These are phyloP conservation scores for Polypterus bichir DNA, from an alignment of 2,113 vertebrate species.

Conservation along the genomic window DNA sequence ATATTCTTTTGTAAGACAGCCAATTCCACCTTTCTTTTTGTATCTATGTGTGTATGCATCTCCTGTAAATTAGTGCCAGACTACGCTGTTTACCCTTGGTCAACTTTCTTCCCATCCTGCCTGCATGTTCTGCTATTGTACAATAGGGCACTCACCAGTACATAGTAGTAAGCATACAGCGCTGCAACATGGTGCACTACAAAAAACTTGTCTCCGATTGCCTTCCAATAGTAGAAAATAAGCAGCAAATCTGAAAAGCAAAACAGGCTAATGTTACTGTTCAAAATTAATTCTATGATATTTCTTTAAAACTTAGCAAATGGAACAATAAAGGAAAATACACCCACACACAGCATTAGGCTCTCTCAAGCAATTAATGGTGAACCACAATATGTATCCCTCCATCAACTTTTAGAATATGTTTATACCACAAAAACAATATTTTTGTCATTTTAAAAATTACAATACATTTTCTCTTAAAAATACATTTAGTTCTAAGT, in stretches of 20 bases:
- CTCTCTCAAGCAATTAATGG: too few relatives aligned
- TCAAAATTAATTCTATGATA: neutral
- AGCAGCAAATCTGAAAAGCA: constrained; percentile 79
- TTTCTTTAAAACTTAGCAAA: too few relatives aligned
- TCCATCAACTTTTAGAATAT: too few relatives aligned
- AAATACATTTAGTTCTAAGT: too few relatives aligned
- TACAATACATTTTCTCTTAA: too few relatives aligned
- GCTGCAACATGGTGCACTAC: constrained; percentile 83
- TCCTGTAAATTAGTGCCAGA: constrained; percentile 7
- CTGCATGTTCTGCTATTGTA: constrained; percentile 43
- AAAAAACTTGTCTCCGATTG: constrained; percentile 91
- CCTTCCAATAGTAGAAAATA: constrained; percentile 89
- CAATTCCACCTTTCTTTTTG: too few relatives aligned
- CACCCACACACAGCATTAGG: too few relatives aligned
- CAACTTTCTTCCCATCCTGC: constrained; percentile 42
- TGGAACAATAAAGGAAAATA: too few relatives aligned
- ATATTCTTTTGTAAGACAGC: too few relatives aligned
- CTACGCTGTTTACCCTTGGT: constrained; percentile 42
- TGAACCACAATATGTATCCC: too few relatives aligned
- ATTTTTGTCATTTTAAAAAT: too few relatives aligned
- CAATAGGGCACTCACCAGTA: constrained; percentile 86
- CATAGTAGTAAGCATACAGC: constrained; percentile 81
- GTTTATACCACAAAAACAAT: too few relatives aligned
- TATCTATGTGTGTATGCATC: neutral
- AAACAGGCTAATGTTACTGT: constrained; percentile 12